phyloP scores from a whole-genome alignment of 2,888 invertebrate genomes.

The Cryptocheilus praepositus region DNA sequence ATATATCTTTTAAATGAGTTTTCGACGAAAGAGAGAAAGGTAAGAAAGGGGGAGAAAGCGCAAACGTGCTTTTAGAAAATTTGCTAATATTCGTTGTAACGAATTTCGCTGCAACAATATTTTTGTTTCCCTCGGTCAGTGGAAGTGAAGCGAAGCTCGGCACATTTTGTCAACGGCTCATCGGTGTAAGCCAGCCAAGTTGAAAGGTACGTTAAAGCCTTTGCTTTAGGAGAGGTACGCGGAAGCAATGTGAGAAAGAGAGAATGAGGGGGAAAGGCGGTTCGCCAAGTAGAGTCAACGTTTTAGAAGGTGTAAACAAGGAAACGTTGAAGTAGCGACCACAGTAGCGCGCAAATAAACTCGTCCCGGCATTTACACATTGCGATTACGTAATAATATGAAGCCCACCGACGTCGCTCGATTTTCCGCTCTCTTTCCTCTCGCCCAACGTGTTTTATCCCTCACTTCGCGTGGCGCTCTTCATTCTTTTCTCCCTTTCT shows the following conservation, averaged over 20 bases:
- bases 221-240: background rate
- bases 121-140: no score
- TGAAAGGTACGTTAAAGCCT: background rate
- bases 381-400: conserved; percentile 65
- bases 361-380: conserved; percentile 55
- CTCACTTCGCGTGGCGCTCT: conserved; percentile 13
- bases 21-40: background rate
- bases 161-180: background rate
- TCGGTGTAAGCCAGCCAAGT: background rate
- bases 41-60: background rate
- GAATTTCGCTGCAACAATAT: no score
- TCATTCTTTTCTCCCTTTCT: background rate
- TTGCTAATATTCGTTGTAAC: no score
- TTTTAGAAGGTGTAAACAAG: conserved; percentile 30
- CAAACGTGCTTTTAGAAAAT: no score
- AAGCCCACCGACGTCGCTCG: conserved; percentile 23
- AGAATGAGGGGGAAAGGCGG: conserved; percentile 20
- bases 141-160: background rate
- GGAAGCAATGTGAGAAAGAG: conserved; percentile 2
- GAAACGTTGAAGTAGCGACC: conserved; percentile 29
- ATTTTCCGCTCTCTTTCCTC: background rate
- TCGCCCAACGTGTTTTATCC: background rate
- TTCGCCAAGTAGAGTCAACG: background rate
- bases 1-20: conserved; percentile 49
- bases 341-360: conserved; percentile 57